Percentiles rank a stretch among this genome's conserved stretches.
These are phyloP conservation scores for Latheticus oryzae DNA, from an alignment of 2,888 invertebrate species.

Conservation along the genomic window DNA sequence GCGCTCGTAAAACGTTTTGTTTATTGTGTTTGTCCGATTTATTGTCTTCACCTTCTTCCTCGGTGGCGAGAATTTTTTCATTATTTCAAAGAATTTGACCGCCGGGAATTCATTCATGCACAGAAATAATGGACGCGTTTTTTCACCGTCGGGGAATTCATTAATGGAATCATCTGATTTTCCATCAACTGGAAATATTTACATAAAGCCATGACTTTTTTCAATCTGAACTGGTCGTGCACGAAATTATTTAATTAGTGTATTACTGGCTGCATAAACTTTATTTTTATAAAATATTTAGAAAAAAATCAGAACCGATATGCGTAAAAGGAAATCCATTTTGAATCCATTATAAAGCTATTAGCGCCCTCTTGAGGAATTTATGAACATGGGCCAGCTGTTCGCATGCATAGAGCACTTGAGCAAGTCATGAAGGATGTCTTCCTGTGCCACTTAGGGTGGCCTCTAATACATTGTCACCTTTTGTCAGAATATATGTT, in stretches of 20 bases:
- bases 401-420: conserved; percentile 37
- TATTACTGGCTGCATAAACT: conserved; percentile 6
- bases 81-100: conserved; percentile 56
- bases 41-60: conserved; percentile 59
- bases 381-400: conserved; percentile 44
- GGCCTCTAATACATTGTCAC: conserved; percentile 44
- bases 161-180: conserved; percentile 22
- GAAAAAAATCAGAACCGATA: conserved; percentile 41
- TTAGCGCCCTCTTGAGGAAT: conserved; percentile 52
- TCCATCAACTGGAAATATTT: too few relatives aligned
- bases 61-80: conserved; percentile 59
- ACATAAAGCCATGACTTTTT: too few relatives aligned
- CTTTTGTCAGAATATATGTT: conserved; percentile 41
- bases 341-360: conserved; percentile 51
- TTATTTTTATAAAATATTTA: not conserved
- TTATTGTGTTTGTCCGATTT: conserved; percentile 63
- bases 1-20: conserved; percentile 62
- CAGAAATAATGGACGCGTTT: conserved; percentile 45
- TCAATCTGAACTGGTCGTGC: too few relatives aligned
- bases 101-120: conserved; percentile 49
- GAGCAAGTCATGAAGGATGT: conserved; percentile 43
- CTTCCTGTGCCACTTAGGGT: conserved; percentile 46
- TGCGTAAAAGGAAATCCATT: conserved; percentile 44
- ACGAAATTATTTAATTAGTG: too few relatives aligned
- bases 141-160: conserved; percentile 38